Evolutionary conservation across 2,888 invertebrate genomes (phyloP), one percentile per base, ranked within the genome.

Genomic region (Pseudococcus jackbeardsleyi): DNA sequence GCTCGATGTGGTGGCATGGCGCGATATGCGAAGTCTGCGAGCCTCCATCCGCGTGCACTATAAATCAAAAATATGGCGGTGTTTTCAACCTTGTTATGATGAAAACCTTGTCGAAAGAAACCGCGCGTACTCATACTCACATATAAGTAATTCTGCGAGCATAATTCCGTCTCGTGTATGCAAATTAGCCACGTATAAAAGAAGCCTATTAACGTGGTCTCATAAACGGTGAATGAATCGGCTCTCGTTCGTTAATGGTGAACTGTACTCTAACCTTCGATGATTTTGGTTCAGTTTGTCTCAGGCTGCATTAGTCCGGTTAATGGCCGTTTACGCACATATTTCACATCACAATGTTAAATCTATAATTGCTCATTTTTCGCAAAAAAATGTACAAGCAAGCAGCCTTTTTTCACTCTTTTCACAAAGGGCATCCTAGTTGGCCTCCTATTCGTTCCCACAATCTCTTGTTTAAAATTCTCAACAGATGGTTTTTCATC

Each of bases 201-300:
- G 79, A 72, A 72, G 68, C 68, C 68, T 72, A 72, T 72, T 79
- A 79, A 79, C 79, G 42, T 46, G 79, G 79, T 42, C 79, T 79
- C 79, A 79, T 79, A 79, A 79, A 79, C 79, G 79, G 79, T 79
- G 79, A 79, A 79, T 79, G 79, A 79, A 79, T 79, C 79, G 33
- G 72, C 72, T 7, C 11, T 11, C 50, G 50, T 15, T 42, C 42
- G 79, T 42, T 79, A 9, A 79, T 79, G 79, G 39, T 79, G 79
- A 26, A 79, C 79, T 72, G 39, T 39, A 72, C 26, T 4, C 72
- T 79, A 79, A 79, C 79, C 79, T 79, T 79, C 42, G n/a, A 42
- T 79, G 79, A 79, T 79, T 79, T 79, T 79, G 5, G 79, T 33
- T 72, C 17, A 72, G 79, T 79, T 79, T 42, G 79, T 79, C 79